A percentile compares a stretch with the other conserved stretches of the same genome.
Conservation (phyloP, 2,797 vertebrate genomes). For the Yasuhikotakia modesta region DNA sequence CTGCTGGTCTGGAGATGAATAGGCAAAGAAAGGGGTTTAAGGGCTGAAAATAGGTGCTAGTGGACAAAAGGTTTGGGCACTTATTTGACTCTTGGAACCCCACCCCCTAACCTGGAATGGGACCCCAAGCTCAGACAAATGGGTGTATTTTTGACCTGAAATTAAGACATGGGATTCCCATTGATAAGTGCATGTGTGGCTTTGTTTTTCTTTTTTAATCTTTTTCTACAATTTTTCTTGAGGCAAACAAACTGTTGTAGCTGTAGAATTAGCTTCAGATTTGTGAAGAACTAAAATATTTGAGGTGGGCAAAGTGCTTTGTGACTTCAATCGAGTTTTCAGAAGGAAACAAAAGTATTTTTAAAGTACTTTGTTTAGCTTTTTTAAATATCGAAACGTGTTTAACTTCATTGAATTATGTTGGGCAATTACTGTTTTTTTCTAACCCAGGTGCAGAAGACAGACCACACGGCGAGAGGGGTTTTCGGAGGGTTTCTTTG, state of each 20-base stretch:
- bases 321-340: conserved; percentile 54
- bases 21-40: conserved; percentile 66
- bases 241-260: conserved; percentile 45
- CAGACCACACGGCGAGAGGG: conserved; percentile 41
- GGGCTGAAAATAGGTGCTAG: conserved; percentile 64
- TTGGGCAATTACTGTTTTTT: conserved; percentile 32
- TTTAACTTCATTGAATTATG: conserved; percentile 48
- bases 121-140: conserved; percentile 67
- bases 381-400: conserved; percentile 51
- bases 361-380: conserved; percentile 35
- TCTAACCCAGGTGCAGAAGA: conserved; percentile 50
- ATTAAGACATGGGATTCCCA: conserved; percentile 67
- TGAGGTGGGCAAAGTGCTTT: conserved; percentile 44
- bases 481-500: conserved; percentile 51
- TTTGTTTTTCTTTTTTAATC: conserved; percentile 53
- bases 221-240: conserved; percentile 50
- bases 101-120: conserved; percentile 65
- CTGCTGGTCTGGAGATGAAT: conserved; percentile 68
- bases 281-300: conserved; percentile 51
- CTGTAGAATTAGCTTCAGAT: conserved; percentile 53
- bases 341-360: conserved; percentile 31
- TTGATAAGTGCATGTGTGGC: conserved; percentile 62
- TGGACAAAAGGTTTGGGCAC: conserved; percentile 64
- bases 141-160: conserved; percentile 70
- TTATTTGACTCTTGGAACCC: conserved; percentile 69